These are phyloP conservation scores for Caracal caracal DNA, from an alignment of 2,113 vertebrate genomes.

Conservation along the genomic window DNA sequence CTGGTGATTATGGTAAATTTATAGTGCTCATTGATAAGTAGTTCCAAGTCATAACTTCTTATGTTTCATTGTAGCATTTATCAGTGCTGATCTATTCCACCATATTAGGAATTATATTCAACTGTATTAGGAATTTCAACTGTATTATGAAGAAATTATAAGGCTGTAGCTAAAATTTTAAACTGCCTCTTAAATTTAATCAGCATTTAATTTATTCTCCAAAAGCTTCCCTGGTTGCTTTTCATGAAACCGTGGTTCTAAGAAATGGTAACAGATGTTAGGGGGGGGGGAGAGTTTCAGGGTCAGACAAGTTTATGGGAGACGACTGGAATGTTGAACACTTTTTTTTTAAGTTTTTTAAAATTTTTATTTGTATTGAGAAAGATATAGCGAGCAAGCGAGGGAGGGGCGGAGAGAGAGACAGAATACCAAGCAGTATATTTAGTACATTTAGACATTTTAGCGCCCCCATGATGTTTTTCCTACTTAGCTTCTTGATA, in stretches of 20 bases:
- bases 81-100: neutral
- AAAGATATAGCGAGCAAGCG: too few species aligned
- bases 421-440: too few species aligned
- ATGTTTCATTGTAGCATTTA: neutral
- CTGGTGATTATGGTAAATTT: neutral
- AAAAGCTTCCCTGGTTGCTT: neutral
- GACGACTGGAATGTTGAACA: neutral
- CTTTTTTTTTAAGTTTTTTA: too few species aligned
- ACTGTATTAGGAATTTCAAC: neutral
- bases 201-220: neutral
- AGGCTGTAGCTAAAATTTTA: neutral
- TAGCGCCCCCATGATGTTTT: neutral
- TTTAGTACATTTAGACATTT: neutral
- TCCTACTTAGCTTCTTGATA: neutral
- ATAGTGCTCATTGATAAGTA: neutral
- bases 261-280: neutral
- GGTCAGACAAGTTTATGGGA: neutral
- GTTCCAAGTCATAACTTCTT: neutral
- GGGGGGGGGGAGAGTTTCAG: neutral
- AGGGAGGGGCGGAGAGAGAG: too few species aligned
- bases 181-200: neutral
- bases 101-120: neutral
- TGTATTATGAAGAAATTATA: neutral
- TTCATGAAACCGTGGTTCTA: neutral
- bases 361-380: too few species aligned